phyloP scores from a whole-genome alignment of 1,140 invertebrate genomes.

The Centruroides sculpturatus region DNA sequence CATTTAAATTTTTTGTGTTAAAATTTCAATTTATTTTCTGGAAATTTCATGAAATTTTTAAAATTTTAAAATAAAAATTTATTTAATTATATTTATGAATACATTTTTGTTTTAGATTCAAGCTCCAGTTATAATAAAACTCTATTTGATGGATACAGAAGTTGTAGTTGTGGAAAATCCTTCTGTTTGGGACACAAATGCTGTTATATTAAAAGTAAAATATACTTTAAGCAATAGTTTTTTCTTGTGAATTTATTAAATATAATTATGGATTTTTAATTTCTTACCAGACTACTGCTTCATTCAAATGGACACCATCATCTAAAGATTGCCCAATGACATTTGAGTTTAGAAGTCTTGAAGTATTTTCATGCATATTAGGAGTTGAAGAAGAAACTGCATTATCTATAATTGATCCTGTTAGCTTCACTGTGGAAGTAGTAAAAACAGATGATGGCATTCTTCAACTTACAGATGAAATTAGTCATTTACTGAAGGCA shows the following conservation, averaged over 20 bases:
- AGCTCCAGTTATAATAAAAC: constrained; percentile 56
- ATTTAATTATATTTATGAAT: too few relatives aligned
- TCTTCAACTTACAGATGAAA: constrained; percentile 18
- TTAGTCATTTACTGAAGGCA: too few relatives aligned
- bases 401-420: constrained; percentile 88
- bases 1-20: too few relatives aligned
- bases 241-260: too few relatives aligned
- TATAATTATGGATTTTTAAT: not conserved
- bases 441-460: constrained; percentile 24
- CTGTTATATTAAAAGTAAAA: constrained; percentile 73
- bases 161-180: constrained; percentile 85
- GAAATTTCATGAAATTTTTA: too few relatives aligned
- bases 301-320: constrained; percentile 60
- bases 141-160: constrained; percentile 92
- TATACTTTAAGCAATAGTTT: too few relatives aligned
- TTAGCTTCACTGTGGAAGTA: constrained; percentile 36
- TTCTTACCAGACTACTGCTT: constrained; percentile 55
- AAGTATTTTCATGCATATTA: constrained; percentile 85
- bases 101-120: constrained; percentile 20
- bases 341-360: constrained; percentile 75
- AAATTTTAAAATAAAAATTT: too few relatives aligned
- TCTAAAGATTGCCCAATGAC: constrained; percentile 57
- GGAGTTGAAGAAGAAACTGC: constrained; percentile 86
- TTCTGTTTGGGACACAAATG: constrained; percentile 71
- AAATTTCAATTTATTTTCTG: too few relatives aligned